These are phyloP conservation scores for Pimpla rufipes DNA, from an alignment of 2,888 invertebrate genomes.

Conservation along the genomic window DNA sequence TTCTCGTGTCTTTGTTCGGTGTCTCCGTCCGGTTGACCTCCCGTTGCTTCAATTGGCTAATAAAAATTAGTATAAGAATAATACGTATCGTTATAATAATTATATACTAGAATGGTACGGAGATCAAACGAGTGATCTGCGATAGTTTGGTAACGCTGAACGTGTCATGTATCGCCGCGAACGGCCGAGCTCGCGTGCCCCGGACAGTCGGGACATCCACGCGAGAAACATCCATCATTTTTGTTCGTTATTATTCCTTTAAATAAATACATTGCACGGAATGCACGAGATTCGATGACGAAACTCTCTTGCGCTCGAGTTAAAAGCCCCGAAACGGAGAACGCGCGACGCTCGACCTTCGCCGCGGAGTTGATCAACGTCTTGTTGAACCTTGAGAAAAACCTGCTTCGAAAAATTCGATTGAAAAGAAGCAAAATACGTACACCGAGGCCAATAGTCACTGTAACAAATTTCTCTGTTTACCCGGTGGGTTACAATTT, in stretches of 20 bases:
- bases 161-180: conserved; percentile 52
- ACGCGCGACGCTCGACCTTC: conserved; percentile 42
- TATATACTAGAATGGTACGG: conserved; percentile 82
- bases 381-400: conserved; percentile 56
- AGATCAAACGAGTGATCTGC: conserved; percentile 83
- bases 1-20: conserved; percentile 47
- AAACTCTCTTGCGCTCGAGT: conserved; percentile 14
- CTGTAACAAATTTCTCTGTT: too few species aligned
- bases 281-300: conserved; percentile 28
- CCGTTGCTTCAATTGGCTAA: conserved; percentile 78
- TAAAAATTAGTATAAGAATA: conserved; percentile 82
- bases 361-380: conserved; percentile 56
- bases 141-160: conserved; percentile 82
- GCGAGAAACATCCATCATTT: conserved; percentile 44
- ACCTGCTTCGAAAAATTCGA: conserved; percentile 52
- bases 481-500: too few species aligned
- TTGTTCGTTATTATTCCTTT: conserved; percentile 1
- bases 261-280: conserved; percentile 55
- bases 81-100: conserved; percentile 77
- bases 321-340: conserved; percentile 18
- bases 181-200: conserved; percentile 25
- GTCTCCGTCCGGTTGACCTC: conserved; percentile 41
- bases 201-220: not conserved
- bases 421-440: not conserved
- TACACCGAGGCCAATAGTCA: too few species aligned